Evolutionary conservation across 2,888 invertebrate genomes (phyloP), one percentile per base, ranked within the genome.

Genomic region (Itoplectis maculator): DNA sequence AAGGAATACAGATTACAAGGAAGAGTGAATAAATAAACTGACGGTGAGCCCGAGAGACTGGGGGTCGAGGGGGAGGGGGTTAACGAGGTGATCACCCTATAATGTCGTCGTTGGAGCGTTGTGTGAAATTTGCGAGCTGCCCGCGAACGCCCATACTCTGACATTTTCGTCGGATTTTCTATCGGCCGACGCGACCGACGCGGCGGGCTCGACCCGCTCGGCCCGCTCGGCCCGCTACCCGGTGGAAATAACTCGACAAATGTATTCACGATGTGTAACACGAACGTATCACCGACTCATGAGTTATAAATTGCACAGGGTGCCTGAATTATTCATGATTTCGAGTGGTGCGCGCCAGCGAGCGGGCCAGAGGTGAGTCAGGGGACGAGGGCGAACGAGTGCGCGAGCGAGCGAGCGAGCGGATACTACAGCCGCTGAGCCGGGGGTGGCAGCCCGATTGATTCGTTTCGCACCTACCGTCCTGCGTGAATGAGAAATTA

Each of bases 251-350:
- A 83, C 80, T 80, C 83, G 80, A 83, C 83, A 83, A 83, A 83
- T 83, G 83, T 83, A 83, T 83, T 83, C 83, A 83, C 83, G 83
- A 80, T 83, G 83, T 83, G 83, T 83, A 83, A 83, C 83, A 80
- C 80, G 83, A 83, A 83, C 83, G 83, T 83, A 83, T 83, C 83
- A 83, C 83, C 83, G 83, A 83, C 83, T 83, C 83, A 83, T 83
- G 83, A 83, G 83, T 83, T 83, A 83, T 83, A 83, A 83, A 83
- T 83, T 83, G 83, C 83, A 83, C 77, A 35, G 73, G 80, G 73
- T 56, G 56, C 77, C 65, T 83, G 83, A 83, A 83, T 83, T 80
- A 83, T 83, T 83, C 83, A 83, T 83, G 83, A 73, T 69, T 80
- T 77, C 83, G 83, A 80, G 77, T 65, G 77, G 69, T 77, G 37